Conservation (phyloP, 1,140 invertebrate genomes). For the Harpegnathos saltator region DNA sequence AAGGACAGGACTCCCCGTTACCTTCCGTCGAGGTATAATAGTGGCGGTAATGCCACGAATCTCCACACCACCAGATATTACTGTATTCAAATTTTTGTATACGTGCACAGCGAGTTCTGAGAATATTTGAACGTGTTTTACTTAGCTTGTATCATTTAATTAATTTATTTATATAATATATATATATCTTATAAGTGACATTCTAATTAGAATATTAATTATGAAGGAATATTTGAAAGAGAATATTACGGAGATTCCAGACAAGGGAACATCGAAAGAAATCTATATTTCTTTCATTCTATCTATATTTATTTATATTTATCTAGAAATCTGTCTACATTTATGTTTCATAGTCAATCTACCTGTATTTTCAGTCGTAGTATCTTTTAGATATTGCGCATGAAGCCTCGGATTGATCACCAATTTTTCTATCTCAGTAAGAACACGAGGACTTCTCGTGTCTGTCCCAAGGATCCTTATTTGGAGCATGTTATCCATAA, state of each 20-base stretch:
- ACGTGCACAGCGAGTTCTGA: conserved; percentile 84
- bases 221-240: too few species aligned
- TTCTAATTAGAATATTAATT: too few species aligned
- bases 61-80: conserved; percentile 92
- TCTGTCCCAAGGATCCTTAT: conserved; percentile 92
- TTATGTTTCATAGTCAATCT: neutral
- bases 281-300: too few species aligned
- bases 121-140: neutral
- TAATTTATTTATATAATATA: too few species aligned
- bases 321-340: too few species aligned
- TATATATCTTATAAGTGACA: too few species aligned
- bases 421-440: conserved; percentile 93
- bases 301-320: too few species aligned
- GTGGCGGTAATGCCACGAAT: conserved; percentile 93
- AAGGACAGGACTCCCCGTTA: conserved; percentile 89
- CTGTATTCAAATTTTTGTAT: conserved; percentile 81
- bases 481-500: conserved; percentile 97
- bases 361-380: conserved; percentile 77
- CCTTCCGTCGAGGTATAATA: conserved; percentile 90
- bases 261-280: too few species aligned
- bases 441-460: conserved; percentile 91
- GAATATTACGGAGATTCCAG: too few species aligned
- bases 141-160: neutral
- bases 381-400: conserved; percentile 82
- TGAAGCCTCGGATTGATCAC: conserved; percentile 92